Percentiles rank a stretch among this genome's conserved stretches.
Evolutionary conservation across 1,140 invertebrate species (phyloP).

Genomic region (Micrasema longulum): DNA sequence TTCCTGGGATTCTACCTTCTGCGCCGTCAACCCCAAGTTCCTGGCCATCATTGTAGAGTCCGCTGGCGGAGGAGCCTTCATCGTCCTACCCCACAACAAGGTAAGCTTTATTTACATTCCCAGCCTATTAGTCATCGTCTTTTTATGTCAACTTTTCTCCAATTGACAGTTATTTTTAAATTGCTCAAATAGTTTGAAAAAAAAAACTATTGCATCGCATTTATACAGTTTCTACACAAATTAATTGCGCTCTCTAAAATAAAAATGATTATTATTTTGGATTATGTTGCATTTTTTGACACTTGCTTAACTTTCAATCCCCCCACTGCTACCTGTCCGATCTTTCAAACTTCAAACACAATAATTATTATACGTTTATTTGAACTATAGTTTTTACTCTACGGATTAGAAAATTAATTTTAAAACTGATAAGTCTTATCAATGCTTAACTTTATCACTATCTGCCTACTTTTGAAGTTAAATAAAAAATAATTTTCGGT

Average conservation of each 20-base stretch:
- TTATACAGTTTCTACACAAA: neutral
- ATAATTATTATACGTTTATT: no score
- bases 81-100: slow-evolving; percentile 89
- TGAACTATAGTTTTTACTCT: no score
- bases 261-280: neutral
- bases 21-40: slow-evolving; percentile 99
- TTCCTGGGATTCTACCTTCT: slow-evolving; percentile 98
- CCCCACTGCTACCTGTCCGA: no score
- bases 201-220: neutral
- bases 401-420: no score
- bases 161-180: slow-evolving; percentile 33
- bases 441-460: no score
- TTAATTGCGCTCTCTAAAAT: neutral
- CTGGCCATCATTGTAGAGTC: slow-evolving; percentile 95
- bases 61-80: slow-evolving; percentile 92
- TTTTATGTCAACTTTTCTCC: slow-evolving; percentile 33
- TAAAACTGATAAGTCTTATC: no score
- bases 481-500: no score
- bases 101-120: slow-evolving; percentile 67
- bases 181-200: slow-evolving; percentile 15
- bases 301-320: no score
- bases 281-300: no score
- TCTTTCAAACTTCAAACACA: no score
- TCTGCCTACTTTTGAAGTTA: no score
- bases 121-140: slow-evolving; percentile 28